phyloP scores from a whole-genome alignment of 2,888 invertebrate genomes.

The Ochlodes sylvanus region DNA sequence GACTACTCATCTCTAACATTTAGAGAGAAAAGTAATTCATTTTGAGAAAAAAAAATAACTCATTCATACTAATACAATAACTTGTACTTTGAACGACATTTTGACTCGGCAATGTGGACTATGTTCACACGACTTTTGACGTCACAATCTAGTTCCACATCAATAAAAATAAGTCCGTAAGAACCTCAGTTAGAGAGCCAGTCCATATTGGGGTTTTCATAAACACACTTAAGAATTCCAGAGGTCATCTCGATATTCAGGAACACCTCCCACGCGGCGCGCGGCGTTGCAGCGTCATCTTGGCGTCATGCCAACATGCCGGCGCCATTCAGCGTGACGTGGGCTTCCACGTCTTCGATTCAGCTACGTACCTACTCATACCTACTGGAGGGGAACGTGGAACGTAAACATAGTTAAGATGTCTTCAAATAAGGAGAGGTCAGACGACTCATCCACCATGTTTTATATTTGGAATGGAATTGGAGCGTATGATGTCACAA shows the following conservation, averaged over 20 bases:
- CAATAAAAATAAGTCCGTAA: too few relatives aligned
- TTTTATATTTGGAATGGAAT: constrained; percentile 10
- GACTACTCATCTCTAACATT: too few relatives aligned
- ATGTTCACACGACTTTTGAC: too few relatives aligned
- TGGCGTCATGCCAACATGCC: constrained; percentile 41
- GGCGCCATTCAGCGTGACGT: constrained; percentile 40
- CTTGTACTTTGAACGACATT: not conserved
- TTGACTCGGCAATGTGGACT: not conserved
- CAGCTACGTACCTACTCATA: not conserved
- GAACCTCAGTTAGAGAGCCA: too few relatives aligned
- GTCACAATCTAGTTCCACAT: too few relatives aligned
- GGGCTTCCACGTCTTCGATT: constrained; percentile 14
- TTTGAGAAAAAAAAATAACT: too few relatives aligned
- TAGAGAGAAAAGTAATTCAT: too few relatives aligned
- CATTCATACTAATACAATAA: too few relatives aligned
- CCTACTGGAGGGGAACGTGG: not conserved
- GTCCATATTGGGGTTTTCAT: not conserved
- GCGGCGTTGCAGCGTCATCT: constrained; percentile 29
- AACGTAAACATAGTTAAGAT: constrained; percentile 19
- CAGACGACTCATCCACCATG: constrained; percentile 10
- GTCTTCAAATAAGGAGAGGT: constrained; percentile 23
- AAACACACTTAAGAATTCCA: constrained; percentile 7
- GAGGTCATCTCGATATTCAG: constrained; percentile 19
- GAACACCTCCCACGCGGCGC: constrained; percentile 12
- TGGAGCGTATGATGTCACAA: constrained; percentile 4